Percentiles rank a stretch among this genome's conserved stretches.
Conservation (phyloP, 2,888 invertebrate species). For the Thera britannica region DNA sequence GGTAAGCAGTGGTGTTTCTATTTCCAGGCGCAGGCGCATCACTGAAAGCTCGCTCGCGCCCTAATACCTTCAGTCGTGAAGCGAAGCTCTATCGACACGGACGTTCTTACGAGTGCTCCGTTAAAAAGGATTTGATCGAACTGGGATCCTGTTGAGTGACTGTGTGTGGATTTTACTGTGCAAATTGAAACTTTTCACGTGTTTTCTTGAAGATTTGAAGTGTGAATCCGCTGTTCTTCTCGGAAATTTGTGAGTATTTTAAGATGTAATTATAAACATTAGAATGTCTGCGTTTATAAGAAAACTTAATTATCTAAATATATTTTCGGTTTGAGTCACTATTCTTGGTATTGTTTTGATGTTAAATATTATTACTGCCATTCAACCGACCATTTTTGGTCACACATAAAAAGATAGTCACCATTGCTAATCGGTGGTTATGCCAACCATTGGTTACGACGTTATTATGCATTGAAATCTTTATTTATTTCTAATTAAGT, state of each 20-base stretch:
- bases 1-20: slow-evolving; percentile 40
- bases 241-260: slow-evolving; percentile 79
- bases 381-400: not conserved
- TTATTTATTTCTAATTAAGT: too few relatives aligned
- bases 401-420: not conserved
- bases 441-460: too few relatives aligned
- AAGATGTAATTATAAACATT: slow-evolving; percentile 77
- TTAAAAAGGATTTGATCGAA: slow-evolving; percentile 52
- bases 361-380: not conserved
- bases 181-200: slow-evolving; percentile 48
- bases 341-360: slow-evolving; percentile 64
- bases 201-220: slow-evolving; percentile 46
- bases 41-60: slow-evolving; percentile 76
- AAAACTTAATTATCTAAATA: slow-evolving; percentile 78
- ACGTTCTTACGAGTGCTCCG: slow-evolving; percentile 51
- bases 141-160: slow-evolving; percentile 57
- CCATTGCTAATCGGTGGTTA: too few relatives aligned
- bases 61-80: slow-evolving; percentile 68
- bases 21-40: slow-evolving; percentile 67
- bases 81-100: slow-evolving; percentile 61
- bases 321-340: slow-evolving; percentile 61
- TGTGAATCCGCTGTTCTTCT: slow-evolving; percentile 63
- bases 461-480: too few relatives aligned
- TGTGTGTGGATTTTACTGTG: slow-evolving; percentile 50
- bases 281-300: slow-evolving; percentile 72